Evolutionary conservation across 2,113 vertebrate species (phyloP), one percentile per base, ranked within the genome.

Genomic region (Zapus hudsonius): DNA sequence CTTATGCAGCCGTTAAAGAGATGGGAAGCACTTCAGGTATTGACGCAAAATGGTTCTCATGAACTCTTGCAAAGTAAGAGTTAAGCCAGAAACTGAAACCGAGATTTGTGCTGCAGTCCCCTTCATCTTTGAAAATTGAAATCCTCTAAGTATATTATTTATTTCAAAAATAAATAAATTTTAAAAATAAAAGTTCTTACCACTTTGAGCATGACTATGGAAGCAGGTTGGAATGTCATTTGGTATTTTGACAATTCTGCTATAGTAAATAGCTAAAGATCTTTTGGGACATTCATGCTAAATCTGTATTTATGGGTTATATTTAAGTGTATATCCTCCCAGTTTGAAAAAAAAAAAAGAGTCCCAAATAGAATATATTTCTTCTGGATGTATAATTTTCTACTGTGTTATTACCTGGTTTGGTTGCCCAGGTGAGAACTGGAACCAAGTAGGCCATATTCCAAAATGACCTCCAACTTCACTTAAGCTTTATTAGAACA

Each of bases 281-380:
- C 47, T 61, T 78, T 61, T 12, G 96, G 67, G 84, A 84, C 13
- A 93, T 94, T 93, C 40, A 3, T 74, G 87, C 86, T 86, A 33
- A 25, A 88, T 94, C 38, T 1, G 80, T 52, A n/a, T 73, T 29
- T 63, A 70, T 78, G 29, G 33, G 6, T 92, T 92, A 19, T 69
- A 38, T 52, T 83, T 81, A 92, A 89, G 73, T 42, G 70, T 44
- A 67, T 59, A 79, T 52, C 52, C 17, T 57, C 40, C 17, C 63
- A 66, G 40, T 52, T 10, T 15, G 40, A 88, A 44, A 11, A 25
- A 61, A 61, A 59, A 59, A 17, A 16, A 59, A 88, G 17, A 44
- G 44, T 72, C 27, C 57, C 78, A 90, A 80, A 78, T 44, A 84
- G 72, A 61, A 44, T 29, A 7, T 33, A 33, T 76, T 64, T 88